Evolutionary conservation across 2,888 invertebrate species (phyloP), one percentile per base, ranked within the genome.

Genomic region (Drosophila cognata): DNA sequence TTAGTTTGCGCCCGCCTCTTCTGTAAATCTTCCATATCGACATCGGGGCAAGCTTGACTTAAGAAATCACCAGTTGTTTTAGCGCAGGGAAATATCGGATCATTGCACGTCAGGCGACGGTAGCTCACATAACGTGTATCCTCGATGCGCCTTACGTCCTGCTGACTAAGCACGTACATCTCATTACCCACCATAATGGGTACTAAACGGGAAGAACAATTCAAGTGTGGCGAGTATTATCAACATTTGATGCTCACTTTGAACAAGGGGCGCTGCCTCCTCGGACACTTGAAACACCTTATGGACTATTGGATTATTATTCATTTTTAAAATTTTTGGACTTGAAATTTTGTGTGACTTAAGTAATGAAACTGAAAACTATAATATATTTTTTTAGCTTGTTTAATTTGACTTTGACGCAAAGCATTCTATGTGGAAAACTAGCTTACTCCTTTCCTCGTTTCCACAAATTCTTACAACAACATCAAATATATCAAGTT

Each of bases 101-200:
- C n/a, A n/a, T n/a, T n/a, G n/a, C n/a, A n/a, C n/a, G n/a, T n/a
- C n/a, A n/a, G n/a, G n/a, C n/a, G n/a, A n/a, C n/a, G n/a, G n/a
- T n/a, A n/a, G n/a, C n/a, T n/a, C n/a, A n/a, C n/a, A n/a, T n/a
- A n/a, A n/a, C n/a, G n/a, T n/a, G n/a, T n/a, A n/a, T n/a, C n/a
- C n/a, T n/a, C n/a, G n/a, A 86, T 79, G 57, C 90, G 88, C 4
- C 92, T 86, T 10, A 92, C 65, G 65, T 92, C 93, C 72, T 92
- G 93, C 60, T 92, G 93, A 0, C 87, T 88, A 8, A 92, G 55
- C 28, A 92, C 36, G 25, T 78, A 88, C 38, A 81, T 53, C 25
- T 92, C 89, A 50, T 90, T 91, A 4, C 89, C 92, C 55, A 92
- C 68, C 10, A 92, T 38, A 6, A 92, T 35, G 13, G 92, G 91